These are phyloP conservation scores for Zaprionus nigranus DNA, from an alignment of 1,140 invertebrate species.

Conservation along the genomic window DNA sequence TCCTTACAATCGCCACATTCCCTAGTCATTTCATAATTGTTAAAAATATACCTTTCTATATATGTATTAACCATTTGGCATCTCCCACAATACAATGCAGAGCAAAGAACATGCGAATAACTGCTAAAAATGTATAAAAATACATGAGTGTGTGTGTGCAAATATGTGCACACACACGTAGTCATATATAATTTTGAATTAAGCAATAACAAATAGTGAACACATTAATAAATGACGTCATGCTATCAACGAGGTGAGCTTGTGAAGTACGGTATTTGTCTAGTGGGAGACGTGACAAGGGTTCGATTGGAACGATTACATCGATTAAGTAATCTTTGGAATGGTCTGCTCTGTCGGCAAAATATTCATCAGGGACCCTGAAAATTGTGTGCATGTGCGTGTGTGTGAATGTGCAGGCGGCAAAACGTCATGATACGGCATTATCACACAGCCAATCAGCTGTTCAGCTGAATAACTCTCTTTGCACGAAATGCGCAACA, in stretches of 20 bases:
- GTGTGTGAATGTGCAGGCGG: not conserved
- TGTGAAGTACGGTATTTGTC: not conserved
- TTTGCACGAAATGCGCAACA: not conserved
- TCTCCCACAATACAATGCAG: slow-evolving; percentile 33
- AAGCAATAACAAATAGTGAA: slow-evolving; percentile 3
- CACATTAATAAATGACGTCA: slow-evolving; percentile 36
- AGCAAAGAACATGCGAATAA: slow-evolving; percentile 17
- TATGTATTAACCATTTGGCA: slow-evolving; percentile 40
- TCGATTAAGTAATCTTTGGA: not conserved
- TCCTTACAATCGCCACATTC: slow-evolving; percentile 4
- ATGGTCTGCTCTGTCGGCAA: not conserved
- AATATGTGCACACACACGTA: not conserved
- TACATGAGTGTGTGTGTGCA: not conserved
- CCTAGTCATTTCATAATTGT: slow-evolving; percentile 55
- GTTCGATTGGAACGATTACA: not conserved
- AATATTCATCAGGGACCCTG: not conserved
- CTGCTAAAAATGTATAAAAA: slow-evolving; percentile 19
- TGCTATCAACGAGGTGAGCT: slow-evolving; percentile 1
- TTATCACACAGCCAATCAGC: slow-evolving; percentile 28
- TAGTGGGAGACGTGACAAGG: not conserved
- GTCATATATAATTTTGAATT: slow-evolving; percentile 1
- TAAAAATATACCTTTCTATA: slow-evolving; percentile 46
- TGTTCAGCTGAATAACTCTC: slow-evolving; percentile 29
- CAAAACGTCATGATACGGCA: slow-evolving; percentile 37
- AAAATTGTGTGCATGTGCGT: not conserved